A percentile compares a stretch with the other conserved stretches of the same genome.
phyloP scores from a whole-genome alignment of 2,797 vertebrate species.

The Silurus aristotelis region DNA sequence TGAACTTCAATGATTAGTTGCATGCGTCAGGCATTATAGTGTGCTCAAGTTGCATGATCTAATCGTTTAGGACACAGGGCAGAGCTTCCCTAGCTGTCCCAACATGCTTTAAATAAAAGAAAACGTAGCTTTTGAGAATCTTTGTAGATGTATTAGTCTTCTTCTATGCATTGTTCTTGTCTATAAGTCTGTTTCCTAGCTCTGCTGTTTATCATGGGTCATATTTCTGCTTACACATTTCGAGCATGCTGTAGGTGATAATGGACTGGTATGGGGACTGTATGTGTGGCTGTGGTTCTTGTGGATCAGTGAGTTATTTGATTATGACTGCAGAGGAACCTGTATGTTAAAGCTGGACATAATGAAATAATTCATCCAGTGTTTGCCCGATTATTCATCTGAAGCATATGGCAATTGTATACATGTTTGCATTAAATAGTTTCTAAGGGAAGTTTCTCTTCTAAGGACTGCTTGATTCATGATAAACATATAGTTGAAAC shows the following conservation, averaged over 20 bases:
- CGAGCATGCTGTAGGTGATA: not conserved
- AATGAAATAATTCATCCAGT: not conserved
- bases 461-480: not conserved
- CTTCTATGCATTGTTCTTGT: not conserved
- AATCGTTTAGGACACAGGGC: not conserved
- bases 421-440: not conserved
- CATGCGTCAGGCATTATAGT: not conserved
- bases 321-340: not conserved
- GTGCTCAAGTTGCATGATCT: not conserved
- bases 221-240: not conserved
- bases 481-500: not conserved
- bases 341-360: not conserved
- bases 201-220: not conserved
- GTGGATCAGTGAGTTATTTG: not conserved
- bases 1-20: not conserved
- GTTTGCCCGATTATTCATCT: not conserved
- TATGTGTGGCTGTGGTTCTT: not conserved
- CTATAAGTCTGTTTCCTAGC: not conserved
- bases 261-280: not conserved
- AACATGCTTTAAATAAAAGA: not conserved
- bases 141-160: no score
- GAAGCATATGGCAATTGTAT: not conserved
- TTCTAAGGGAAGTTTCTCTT: not conserved
- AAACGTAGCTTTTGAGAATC: not conserved
- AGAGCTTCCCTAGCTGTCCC: not conserved